These are phyloP conservation scores for Epinephelus fuscoguttatus DNA, from an alignment of 2,113 vertebrate genomes.

Conservation along the genomic window DNA sequence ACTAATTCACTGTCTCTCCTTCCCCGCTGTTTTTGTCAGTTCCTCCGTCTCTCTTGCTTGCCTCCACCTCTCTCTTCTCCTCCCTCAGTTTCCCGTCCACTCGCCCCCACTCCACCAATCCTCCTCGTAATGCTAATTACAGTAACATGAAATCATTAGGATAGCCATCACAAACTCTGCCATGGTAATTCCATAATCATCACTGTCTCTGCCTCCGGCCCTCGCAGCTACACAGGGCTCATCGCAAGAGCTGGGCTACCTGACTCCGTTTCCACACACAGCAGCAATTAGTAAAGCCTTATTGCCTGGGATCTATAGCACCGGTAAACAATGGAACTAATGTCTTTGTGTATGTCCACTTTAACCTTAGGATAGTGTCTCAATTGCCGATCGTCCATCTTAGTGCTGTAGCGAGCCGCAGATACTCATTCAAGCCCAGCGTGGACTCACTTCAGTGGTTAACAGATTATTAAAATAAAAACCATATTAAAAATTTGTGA, in stretches of 20 bases:
- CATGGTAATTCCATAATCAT: slow-evolving; percentile 76
- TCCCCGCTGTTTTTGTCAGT: slow-evolving; percentile 34
- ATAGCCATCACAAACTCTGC: slow-evolving; percentile 74
- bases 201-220: slow-evolving; percentile 60
- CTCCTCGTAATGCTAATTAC: slow-evolving; percentile 74
- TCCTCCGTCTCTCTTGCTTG: slow-evolving; percentile 5
- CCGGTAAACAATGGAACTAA: slow-evolving; percentile 72
- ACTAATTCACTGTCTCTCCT: slow-evolving; percentile 51
- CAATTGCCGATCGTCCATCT: slow-evolving; percentile 41
- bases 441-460: not conserved
- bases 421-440: not conserved
- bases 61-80: slow-evolving; percentile 19
- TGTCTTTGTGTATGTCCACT: slow-evolving; percentile 51
- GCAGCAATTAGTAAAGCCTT: slow-evolving; percentile 71
- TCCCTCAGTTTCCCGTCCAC: slow-evolving; percentile 16
- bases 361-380: slow-evolving; percentile 41
- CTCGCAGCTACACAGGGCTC: slow-evolving; percentile 41
- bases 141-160: slow-evolving; percentile 80
- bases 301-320: slow-evolving; percentile 67
- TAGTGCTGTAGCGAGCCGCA: slow-evolving; percentile 7
- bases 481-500: not conserved
- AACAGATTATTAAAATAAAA: slow-evolving; percentile 13
- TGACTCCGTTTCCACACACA: slow-evolving; percentile 53
- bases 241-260: slow-evolving; percentile 49
- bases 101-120: slow-evolving; percentile 23